A percentile compares a stretch with the other conserved stretches of the same genome.
These are phyloP conservation scores for Heliconius cydno DNA, from an alignment of 2,888 invertebrate species.

Conservation along the genomic window DNA sequence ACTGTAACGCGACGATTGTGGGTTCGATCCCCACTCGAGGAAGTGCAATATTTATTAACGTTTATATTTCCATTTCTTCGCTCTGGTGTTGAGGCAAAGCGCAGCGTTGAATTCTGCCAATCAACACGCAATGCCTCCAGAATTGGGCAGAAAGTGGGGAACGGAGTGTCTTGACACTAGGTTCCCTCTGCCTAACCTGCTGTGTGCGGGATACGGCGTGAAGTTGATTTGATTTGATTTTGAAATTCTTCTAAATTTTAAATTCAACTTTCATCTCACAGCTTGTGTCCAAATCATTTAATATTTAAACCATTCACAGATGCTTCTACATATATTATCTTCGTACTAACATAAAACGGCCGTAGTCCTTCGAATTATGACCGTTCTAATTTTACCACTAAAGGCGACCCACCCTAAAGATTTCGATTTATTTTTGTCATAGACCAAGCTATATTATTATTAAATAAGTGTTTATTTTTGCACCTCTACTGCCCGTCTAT, in stretches of 20 bases:
- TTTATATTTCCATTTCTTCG: too few species aligned
- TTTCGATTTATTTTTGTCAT: slow-evolving; percentile 56
- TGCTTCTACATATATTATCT: slow-evolving; percentile 35
- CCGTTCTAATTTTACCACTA: slow-evolving; percentile 55
- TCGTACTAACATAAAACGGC: slow-evolving; percentile 37
- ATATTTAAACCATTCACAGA: slow-evolving; percentile 20
- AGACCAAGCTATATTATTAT: slow-evolving; percentile 29
- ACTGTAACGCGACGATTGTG: too few species aligned
- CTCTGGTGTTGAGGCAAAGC: too few species aligned
- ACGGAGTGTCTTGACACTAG: too few species aligned
- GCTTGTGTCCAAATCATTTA: slow-evolving; percentile 26
- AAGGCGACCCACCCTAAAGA: slow-evolving; percentile 62
- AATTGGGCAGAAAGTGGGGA: too few species aligned
- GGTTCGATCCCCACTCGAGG: too few species aligned
- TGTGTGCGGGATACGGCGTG: too few species aligned
- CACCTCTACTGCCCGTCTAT: slow-evolving; percentile 3
- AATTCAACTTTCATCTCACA: slow-evolving; percentile 6
- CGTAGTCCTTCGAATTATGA: slow-evolving; percentile 49
- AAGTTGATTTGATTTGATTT: too few species aligned
- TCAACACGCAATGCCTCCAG: too few species aligned
- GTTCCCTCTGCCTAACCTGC: too few species aligned
- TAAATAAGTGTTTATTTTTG: slow-evolving; percentile 42
- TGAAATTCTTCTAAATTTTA: not conserved
- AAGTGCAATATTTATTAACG: too few species aligned
- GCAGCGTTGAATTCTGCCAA: too few species aligned